Evolutionary conservation across 2,797 vertebrate genomes (phyloP).

Genomic region (Xenops minutus): DNA sequence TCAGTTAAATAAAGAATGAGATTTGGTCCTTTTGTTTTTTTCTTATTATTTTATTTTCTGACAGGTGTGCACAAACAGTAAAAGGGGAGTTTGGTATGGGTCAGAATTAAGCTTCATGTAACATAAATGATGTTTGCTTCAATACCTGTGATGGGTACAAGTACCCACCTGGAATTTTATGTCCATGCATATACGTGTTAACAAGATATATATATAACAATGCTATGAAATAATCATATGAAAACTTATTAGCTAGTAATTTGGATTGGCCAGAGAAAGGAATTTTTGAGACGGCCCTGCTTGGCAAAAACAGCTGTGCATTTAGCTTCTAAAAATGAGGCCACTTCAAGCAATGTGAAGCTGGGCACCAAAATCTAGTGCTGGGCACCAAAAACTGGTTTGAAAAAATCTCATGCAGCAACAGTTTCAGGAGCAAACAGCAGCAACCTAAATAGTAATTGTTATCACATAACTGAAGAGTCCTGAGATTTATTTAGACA

Average conservation of each 20-base stretch:
- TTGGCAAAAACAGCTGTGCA: not conserved
- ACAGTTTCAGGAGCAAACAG: not conserved
- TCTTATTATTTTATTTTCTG: not conserved
- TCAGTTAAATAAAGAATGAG: not conserved
- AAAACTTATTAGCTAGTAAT: not conserved
- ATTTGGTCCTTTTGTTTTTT: not conserved
- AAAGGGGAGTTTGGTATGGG: not conserved
- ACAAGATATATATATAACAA: not conserved
- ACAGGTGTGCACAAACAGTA: not conserved
- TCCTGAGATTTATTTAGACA: constrained; percentile 38
- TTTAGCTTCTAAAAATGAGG: not conserved
- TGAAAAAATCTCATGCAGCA: not conserved
- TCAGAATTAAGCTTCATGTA: not conserved
- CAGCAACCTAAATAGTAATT: not conserved
- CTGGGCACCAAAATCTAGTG: not conserved
- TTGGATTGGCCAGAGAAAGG: not conserved
- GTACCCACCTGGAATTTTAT: not conserved
- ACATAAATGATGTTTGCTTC: not conserved
- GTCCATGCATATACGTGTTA: not conserved
- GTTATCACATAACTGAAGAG: constrained; percentile 3
- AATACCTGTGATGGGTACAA: not conserved
- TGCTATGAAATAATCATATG: not conserved
- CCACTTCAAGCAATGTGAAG: not conserved
- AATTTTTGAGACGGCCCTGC: not conserved
- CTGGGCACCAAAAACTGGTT: not conserved